Base-by-base conservation (phyloP, 2,888 invertebrate genomes). In the Scaptomyza caliginosa region DNA sequence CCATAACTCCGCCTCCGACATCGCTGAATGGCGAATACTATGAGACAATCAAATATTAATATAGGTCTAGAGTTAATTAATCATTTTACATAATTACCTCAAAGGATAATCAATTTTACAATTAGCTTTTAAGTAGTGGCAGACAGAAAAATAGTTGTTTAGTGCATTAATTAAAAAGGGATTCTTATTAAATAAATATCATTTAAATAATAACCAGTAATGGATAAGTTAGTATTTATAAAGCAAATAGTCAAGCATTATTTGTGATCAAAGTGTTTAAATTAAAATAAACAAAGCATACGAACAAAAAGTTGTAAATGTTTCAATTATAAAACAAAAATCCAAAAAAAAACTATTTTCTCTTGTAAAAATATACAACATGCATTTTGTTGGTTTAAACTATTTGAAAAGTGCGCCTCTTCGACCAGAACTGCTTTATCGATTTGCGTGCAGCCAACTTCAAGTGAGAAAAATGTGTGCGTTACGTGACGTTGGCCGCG, bases 21-120 rank as follows among this genome's bases (percentile, higher is more conserved):
- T 64, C 87, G 43, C 79, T 86, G 50, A 73, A 62, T 54, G 65
- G 77, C 34, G 74, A 71, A 36, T 90, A 89, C 67, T 90, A 88
- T 52, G 90, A 90, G 59, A 84, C 85, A 58, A 85, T 89, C 45
- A 90, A 90, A 73, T 90, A 89, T 78, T 78, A 88, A 49, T 13
- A 28, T 45, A 89, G 88, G 13, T 6, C 32, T 34, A 32, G 13
- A 13, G 3, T 67, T 88, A 80, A 57, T 8, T 5, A 8, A n/a
- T 58, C 49, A 51, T 38, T 66, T 58, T 59, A 63, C 77, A 77
- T 67, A 54, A 72, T 78, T 86, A 83, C 83, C 83, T 83, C 83
- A 86, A 83, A 83, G 83, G 86, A 78, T 82, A 84, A 74, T 58
- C 65, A 60, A 63, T 50, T 59, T 63, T 46, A 81, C 40, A 52